Base-by-base conservation (phyloP, 2,888 invertebrate genomes). In the Parnassius orleans region DNA sequence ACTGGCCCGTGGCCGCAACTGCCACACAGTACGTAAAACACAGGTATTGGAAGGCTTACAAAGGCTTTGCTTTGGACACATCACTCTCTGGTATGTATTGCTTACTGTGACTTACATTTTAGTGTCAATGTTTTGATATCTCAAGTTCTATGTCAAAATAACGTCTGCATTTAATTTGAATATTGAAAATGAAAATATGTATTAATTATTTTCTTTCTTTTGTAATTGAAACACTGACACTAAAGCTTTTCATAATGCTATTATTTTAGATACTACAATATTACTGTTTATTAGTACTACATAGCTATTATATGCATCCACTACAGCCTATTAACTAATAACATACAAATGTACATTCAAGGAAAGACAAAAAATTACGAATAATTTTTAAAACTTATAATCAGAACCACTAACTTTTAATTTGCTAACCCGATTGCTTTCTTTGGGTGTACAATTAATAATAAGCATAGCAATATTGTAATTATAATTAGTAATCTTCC, bases 401-500 rank as follows among this genome's bases (percentile, higher is more conserved):
- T 12, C 0, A 14, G 9, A n/a, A 14, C 2, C 9, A 14, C 5
- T 2, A 14, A 9, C 10, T 14, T 14, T 56, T 33, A 14, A n/a
- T 1, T 55, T n/a, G 7, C 41, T 12, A 42, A 10, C 14, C 42
- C 75, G 73, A 75, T 70, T 67, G 69, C 71, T 75, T 69, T 79
- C 73, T 72, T 75, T 74, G 70, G 73, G 67, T 76, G 82, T 84
- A 83, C 81, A 77, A 69, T 76, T 71, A 74, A 64, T 71, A 72
- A 66, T 70, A 71, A 68, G 65, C 67, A 75, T 63, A 60, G 74
- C 74, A 70, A 72, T 81, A 80, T 79, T 77, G 72, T 60, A 77
- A 76, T 75, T 76, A 72, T 79, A 68, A 77, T 75, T 76, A 80
- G 72, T 81, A 79, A 84, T 83, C 84, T 85, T 90, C 87, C 91